Evolutionary conservation across 2,888 invertebrate species (phyloP).

Genomic region (Ectemnius lituratus): DNA sequence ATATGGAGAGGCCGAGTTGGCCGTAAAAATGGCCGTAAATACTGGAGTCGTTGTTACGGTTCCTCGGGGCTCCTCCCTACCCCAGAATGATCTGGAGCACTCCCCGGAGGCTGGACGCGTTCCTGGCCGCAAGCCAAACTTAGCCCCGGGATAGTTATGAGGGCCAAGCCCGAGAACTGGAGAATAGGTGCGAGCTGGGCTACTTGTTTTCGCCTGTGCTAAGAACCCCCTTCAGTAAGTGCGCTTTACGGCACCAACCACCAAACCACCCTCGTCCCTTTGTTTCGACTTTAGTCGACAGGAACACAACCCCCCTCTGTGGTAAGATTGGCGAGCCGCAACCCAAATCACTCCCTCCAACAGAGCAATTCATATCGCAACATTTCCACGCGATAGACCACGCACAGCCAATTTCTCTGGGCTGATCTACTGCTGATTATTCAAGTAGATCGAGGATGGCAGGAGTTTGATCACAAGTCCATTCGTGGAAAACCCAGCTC

Average conservation of each 20-base stretch:
- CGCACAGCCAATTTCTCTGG: too few species aligned
- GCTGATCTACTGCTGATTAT: too few species aligned
- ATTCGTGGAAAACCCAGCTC: too few species aligned
- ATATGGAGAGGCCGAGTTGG: conserved; percentile 63
- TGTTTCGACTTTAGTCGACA: conserved; percentile 36
- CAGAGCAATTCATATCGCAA: too few species aligned
- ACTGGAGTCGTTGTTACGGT: conserved; percentile 49
- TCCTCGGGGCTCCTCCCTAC: conserved; percentile 5
- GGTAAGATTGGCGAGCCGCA: not conserved
- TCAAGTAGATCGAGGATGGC: too few species aligned
- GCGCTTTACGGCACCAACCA: conserved; percentile 36
- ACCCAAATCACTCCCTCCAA: too few species aligned
- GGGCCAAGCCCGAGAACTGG: conserved; percentile 11
- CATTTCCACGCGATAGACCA: too few species aligned
- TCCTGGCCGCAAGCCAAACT: conserved; percentile 63
- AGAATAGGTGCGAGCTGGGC: conserved; percentile 12
- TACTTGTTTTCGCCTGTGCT: conserved; percentile 12
- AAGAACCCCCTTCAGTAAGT: conserved; percentile 33
- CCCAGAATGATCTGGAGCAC: conserved; percentile 59
- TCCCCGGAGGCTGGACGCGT: conserved; percentile 47
- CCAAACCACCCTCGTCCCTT: conserved; percentile 13
- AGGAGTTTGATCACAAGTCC: too few species aligned
- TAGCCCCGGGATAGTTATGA: conserved; percentile 43
- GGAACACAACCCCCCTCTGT: not conserved
- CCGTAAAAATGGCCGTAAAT: conserved; percentile 75